Evolutionary conservation across 1,140 invertebrate species (phyloP), one percentile per base, ranked within the genome.

Genomic region (Lithobius niger): DNA sequence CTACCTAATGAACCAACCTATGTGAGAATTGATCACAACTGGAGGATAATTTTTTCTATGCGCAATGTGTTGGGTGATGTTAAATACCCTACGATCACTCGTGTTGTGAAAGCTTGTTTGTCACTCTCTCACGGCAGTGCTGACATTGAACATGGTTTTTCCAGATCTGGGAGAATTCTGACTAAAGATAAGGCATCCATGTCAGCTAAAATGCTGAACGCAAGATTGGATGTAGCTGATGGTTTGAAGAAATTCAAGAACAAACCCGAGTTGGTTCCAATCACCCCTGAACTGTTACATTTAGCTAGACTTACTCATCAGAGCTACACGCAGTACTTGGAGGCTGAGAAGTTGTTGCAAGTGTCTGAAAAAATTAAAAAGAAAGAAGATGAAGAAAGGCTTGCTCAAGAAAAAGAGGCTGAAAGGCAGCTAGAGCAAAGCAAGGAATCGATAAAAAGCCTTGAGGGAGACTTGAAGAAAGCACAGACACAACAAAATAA

Each of bases 111-210:
- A 31, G 31, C 58, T 19, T 21, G 15, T 16, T 42, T 57, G 13
- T 58, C 55, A 22, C 22, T 59, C 27, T 44, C 52, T 21, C 58
- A 60, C 56, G 60, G 60, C 36, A 60, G 58, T 56, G 56, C 57
- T 3, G 56, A 61, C 40, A 42, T 57, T 27, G 58, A 60, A 40
- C 31, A 56, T 27, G 59, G 58, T 24, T 52, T 61, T 16, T 58
- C 56, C 22, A 28, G 27, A 36, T 56, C 57, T 21, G 59, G 57
- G 18, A 55, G 47, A 18, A 36, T 55, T 3, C 26, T 61, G 2
- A 49, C 56, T 28, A 27, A 25, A 19, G 57, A 60, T 6, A 48
- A 19, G 19, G 45, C 45, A 10, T 10, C 6, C 19, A 48, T 48
- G 45, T 19, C 18, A 6, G 6, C 13, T 10, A 48, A 19, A 48